phyloP scores from a whole-genome alignment of 30 jellyfish, hydroid and myxozoan genomes.

The Phacellophora camtschatica region DNA sequence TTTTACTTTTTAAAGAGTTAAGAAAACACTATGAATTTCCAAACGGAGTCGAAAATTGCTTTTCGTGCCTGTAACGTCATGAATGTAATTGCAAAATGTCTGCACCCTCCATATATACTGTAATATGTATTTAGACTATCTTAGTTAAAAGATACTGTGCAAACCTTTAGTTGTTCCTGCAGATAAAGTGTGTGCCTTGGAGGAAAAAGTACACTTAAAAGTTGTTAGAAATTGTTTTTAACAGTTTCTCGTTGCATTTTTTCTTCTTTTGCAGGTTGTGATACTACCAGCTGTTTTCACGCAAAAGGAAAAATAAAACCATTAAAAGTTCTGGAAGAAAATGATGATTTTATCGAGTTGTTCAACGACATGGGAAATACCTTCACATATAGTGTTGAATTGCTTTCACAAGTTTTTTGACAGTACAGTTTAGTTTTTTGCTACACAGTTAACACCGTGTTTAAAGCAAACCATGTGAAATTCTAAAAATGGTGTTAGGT shows the following conservation, averaged over 20 bases:
- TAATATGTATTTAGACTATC: not conserved
- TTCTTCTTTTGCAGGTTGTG: not conserved
- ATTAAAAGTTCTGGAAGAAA: not conserved
- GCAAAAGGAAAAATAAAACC: not conserved
- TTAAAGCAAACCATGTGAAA: not conserved
- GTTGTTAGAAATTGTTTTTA: not conserved
- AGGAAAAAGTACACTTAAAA: not conserved
- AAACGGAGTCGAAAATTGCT: not conserved
- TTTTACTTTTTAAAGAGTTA: not conserved
- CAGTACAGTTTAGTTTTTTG: not conserved
- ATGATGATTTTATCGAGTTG: not conserved
- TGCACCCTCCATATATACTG: not conserved
- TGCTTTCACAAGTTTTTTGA: not conserved
- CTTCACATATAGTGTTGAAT: not conserved
- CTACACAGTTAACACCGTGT: not conserved
- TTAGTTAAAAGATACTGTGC: not conserved
- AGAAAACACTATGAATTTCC: not conserved
- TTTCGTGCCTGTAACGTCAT: not conserved
- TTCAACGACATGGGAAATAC: not conserved
- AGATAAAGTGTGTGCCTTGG: not conserved
- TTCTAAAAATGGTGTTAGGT: not conserved
- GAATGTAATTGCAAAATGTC: not conserved
- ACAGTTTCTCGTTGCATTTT: not conserved
- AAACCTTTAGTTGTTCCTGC: not conserved
- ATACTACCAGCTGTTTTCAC: not conserved